Percentiles rank a stretch among this genome's conserved stretches.
phyloP scores from a whole-genome alignment of 2,113 vertebrate genomes.

The Paralichthys olivaceus region DNA sequence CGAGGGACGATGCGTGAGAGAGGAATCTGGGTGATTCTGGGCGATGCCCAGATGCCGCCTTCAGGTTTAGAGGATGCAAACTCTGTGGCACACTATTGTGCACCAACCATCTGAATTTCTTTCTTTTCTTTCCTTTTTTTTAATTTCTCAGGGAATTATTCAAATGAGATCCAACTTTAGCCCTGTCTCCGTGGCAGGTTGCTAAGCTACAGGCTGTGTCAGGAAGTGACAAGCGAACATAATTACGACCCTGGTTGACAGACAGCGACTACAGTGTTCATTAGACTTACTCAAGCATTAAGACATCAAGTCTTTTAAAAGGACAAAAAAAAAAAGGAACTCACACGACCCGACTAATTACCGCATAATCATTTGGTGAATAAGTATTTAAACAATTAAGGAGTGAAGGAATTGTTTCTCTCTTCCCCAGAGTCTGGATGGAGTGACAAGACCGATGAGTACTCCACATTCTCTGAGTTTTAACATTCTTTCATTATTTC shows the following conservation, averaged over 20 bases:
- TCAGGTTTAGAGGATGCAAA: background rate
- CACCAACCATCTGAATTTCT: conserved; percentile 11
- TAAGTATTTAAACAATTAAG: conserved; percentile 52
- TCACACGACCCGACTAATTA: conserved; percentile 47
- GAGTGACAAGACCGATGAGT: background rate
- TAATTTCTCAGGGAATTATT: conserved; percentile 46
- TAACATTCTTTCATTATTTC: background rate
- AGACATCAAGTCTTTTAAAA: conserved; percentile 64
- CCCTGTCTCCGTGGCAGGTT: conserved; percentile 57
- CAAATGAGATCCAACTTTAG: conserved; percentile 65
- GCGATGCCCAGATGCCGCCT: background rate
- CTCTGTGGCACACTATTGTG: background rate
- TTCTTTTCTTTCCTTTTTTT: background rate
- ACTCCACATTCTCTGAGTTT: background rate
- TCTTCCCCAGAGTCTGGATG: too few relatives aligned
- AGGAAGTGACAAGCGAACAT: conserved; percentile 71
- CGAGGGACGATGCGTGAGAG: background rate
- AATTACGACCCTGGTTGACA: conserved; percentile 74
- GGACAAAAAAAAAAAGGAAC: conserved; percentile 25
- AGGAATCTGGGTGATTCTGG: background rate
- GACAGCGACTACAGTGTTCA: conserved; percentile 68
- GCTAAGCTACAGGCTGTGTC: conserved; percentile 72
- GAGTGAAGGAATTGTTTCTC: conserved; percentile 9
- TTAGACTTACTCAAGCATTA: conserved; percentile 70
- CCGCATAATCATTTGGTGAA: conserved; percentile 22